Evolutionary conservation across 2,113 vertebrate genomes (phyloP).

Genomic region (Brachirus orientalis): DNA sequence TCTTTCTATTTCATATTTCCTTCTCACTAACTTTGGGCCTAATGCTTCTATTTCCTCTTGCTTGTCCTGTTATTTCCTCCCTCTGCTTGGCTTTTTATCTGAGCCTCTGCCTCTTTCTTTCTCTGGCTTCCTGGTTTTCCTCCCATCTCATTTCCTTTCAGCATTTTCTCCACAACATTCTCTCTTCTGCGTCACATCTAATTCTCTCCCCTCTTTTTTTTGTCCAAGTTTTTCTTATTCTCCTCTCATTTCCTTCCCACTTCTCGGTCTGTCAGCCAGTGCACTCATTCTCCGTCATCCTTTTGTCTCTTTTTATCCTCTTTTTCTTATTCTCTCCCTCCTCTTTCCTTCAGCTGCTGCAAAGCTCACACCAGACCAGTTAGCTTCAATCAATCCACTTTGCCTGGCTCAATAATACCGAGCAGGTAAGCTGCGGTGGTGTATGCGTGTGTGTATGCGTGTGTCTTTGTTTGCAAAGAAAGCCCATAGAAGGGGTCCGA

Average conservation of each 20-base stretch:
- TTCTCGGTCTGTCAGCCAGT: conserved; percentile 13
- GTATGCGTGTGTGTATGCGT: conserved; percentile 28
- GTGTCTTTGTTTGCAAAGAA: conserved; percentile 64
- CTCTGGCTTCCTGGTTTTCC: conserved; percentile 8
- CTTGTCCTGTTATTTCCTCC: conserved; percentile 22
- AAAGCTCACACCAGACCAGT: conserved; percentile 50
- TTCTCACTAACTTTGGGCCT: conserved; percentile 9
- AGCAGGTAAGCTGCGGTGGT: conserved; percentile 53
- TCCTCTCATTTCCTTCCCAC: conserved; percentile 47
- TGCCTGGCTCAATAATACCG: conserved; percentile 43
- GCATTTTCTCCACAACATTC: conserved; percentile 9
- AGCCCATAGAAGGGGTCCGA: conserved; percentile 39
- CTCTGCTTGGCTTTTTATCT: too few species aligned
- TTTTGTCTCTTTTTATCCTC: conserved; percentile 24
- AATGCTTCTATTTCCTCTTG: conserved; percentile 16
- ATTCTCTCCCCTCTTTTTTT: conserved; percentile 23
- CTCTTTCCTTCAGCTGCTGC: conserved; percentile 22
- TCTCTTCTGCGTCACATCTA: conserved; percentile 32
- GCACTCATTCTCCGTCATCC: not conserved
- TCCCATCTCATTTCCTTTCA: conserved; percentile 50
- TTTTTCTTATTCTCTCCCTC: not conserved
- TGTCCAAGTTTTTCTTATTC: conserved; percentile 36
- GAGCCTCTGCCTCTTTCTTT: conserved; percentile 9
- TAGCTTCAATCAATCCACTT: conserved; percentile 50
- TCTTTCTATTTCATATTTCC: conserved; percentile 6